These are phyloP conservation scores for Lordiphosa andalusiaca DNA, from an alignment of 2,888 invertebrate genomes.

Conservation along the genomic window DNA sequence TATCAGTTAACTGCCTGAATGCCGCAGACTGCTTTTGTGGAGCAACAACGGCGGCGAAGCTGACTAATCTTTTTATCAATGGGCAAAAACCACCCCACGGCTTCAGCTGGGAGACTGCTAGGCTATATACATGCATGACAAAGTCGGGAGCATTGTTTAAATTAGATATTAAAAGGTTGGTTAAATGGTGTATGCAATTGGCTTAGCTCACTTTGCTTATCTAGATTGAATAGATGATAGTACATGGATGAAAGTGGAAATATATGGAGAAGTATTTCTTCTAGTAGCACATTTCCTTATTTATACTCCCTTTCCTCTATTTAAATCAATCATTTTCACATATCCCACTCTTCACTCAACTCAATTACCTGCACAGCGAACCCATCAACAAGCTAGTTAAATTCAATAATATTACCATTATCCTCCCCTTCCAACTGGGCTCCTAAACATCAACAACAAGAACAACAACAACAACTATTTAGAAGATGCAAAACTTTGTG, in stretches of 20 bases:
- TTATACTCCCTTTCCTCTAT: no score
- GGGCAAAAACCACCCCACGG: not conserved
- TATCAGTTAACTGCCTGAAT: slow-evolving; percentile 26
- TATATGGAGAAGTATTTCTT: no score
- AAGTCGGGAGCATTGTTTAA: slow-evolving; percentile 2
- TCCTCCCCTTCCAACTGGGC: not conserved
- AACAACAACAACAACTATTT: not conserved
- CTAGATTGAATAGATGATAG: no score
- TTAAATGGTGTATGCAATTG: no score
- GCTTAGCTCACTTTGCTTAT: no score
- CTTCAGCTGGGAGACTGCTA: not conserved
- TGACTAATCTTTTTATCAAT: slow-evolving; percentile 28
- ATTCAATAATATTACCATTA: slow-evolving; percentile 10
- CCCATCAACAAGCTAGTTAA: slow-evolving; percentile 2
- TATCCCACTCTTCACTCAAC: not conserved
- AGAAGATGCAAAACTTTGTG: slow-evolving; percentile 2
- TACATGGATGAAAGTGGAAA: not conserved
- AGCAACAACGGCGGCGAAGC: slow-evolving; percentile 4
- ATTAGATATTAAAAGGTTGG: no score
- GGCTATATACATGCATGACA: slow-evolving; percentile 2
- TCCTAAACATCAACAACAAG: slow-evolving; percentile 2
- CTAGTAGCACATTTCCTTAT: no score
- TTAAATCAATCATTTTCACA: no score
- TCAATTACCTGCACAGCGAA: not conserved
- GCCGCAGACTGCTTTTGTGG: slow-evolving; percentile 6